Evolutionary conservation across 2,888 invertebrate genomes (phyloP).

Genomic region (Onthophagus sagittarius): DNA sequence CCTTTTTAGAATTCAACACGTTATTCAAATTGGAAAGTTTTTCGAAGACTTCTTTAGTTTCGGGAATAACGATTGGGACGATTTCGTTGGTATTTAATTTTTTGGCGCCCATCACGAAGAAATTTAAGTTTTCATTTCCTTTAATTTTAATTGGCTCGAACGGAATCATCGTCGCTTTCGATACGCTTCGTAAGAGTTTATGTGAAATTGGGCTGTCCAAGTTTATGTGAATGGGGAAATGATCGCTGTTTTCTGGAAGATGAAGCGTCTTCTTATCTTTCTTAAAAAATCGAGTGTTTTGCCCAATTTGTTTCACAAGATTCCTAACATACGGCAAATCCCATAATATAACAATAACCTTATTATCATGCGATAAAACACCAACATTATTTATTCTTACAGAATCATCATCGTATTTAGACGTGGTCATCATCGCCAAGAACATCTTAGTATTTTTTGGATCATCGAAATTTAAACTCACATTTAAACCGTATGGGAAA

Average conservation of each 20-base stretch:
- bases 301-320: neutral
- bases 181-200: neutral
- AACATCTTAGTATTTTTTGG: neutral
- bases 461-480: neutral
- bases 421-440: no score
- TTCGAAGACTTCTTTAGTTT: no score
- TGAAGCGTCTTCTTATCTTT: neutral
- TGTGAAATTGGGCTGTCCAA: neutral
- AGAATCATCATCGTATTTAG: neutral
- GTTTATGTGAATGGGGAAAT: neutral
- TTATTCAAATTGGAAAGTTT: no score
- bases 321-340: neutral
- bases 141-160: neutral
- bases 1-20: no score
- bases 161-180: neutral
- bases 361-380: neutral
- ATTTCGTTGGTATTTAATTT: no score
- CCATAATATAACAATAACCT: neutral
- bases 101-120: neutral
- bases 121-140: neutral
- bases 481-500: neutral
- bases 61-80: no score
- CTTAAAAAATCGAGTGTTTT: neutral
- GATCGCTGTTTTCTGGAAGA: neutral
- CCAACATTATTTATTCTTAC: neutral